Base-by-base conservation (phyloP, 1,140 invertebrate species). In the Coptotermes formosanus region DNA sequence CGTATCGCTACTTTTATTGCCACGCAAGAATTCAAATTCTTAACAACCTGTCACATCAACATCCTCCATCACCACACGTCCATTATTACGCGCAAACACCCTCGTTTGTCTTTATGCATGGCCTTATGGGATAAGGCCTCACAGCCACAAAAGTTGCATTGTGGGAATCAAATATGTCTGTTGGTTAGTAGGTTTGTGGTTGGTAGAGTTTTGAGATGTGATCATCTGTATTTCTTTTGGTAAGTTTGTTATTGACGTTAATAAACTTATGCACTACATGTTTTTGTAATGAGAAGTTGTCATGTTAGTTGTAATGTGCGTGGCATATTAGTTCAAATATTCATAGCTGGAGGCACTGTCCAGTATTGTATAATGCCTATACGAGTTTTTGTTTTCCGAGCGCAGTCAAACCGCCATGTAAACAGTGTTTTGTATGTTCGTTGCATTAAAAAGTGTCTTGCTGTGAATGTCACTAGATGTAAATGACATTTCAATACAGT, bases 151-250 rank as follows among this genome's bases (percentile, higher is more conserved):
- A 25, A 30, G 6, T 75, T 75, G 64, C 64, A 75, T 75, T 75
- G n/a, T 75, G 64, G 64, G 64, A 75, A 75, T 9, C 30, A 75
- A 75, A 75, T 75, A 75, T 75, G 64, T 75, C 64, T 75, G 64
- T n/a, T 75, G 25, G 14, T 75, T 75, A 75, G 64, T n/a, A 25
- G 64, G 9, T 38, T 4, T 38, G 38, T 38, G 38, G 38, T 38
- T 38, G 38, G 38, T 38, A 38, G 38, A 38, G 38, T 6, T 8
- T 9, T 75, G 64, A 75, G 64, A 64, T 64, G 21, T 64, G 16
- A 19, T 64, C 59, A n/a, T 64, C 19, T 64, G n/a, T 75, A 75
- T 75, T 75, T 75, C 25, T 75, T 4, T 75, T 75, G n/a, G 64
- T 75, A 75, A 75, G 64, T 75, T 25, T 30, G 30, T 75, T 75